A percentile compares a stretch with the other conserved stretches of the same genome.
phyloP scores from a whole-genome alignment of 1,140 invertebrate genomes.

The Berghia stephanieae region DNA sequence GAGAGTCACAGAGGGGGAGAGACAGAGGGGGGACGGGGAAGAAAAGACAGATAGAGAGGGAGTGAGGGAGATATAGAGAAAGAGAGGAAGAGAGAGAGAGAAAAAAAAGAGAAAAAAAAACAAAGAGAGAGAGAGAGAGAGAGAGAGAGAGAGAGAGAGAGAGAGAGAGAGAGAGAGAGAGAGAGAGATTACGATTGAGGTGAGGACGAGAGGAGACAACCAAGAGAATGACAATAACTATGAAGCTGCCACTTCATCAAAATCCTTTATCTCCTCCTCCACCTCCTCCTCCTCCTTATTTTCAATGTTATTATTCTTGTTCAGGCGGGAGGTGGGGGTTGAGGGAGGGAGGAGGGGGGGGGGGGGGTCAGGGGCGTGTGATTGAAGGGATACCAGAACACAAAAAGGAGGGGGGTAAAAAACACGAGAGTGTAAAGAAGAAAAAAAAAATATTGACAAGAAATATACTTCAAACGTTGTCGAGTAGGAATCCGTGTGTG shows the following conservation, averaged over 20 bases:
- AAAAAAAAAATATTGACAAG: no score
- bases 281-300: no score
- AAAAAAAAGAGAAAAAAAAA: background rate
- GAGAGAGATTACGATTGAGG: background rate
- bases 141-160: conserved; percentile 12
- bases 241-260: no score
- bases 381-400: no score
- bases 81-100: conserved; percentile 11
- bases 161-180: conserved; percentile 21
- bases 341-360: background rate
- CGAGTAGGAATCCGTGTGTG: no score
- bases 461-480: no score
- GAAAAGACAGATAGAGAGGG: conserved; percentile 8
- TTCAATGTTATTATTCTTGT: background rate
- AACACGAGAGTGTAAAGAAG: no score
- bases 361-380: no score
- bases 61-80: conserved; percentile 6
- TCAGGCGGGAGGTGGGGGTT: background rate
- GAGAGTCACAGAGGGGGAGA: background rate
- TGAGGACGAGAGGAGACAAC: background rate
- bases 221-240: background rate
- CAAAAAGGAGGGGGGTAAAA: no score
- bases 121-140: conserved; percentile 3
- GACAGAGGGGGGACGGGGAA: background rate
- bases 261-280: no score